Evolutionary conservation across 1,140 invertebrate genomes (phyloP), one percentile per base, ranked within the genome.

Genomic region (Rhynchophorus ferrugineus): DNA sequence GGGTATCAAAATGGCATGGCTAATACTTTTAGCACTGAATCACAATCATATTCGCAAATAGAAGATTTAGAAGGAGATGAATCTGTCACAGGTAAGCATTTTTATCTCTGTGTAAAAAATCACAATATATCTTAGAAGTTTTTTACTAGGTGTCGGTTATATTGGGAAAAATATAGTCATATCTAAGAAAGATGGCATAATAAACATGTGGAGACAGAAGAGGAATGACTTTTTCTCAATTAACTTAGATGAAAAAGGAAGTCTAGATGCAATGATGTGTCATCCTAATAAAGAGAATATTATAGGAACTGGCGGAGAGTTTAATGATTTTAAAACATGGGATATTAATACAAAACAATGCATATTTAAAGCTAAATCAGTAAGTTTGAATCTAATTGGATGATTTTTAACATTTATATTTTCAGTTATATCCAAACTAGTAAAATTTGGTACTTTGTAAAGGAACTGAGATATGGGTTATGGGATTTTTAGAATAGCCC

Each of bases 321-420:
- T 85, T 69, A 84, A 87, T 71, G 78, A 81, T 48, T 65, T 90
- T 9, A 85, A 87, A 71, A 59, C 89, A 33, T 89, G 80, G 77
- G 80, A 90, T 69, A 54, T 89, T 16, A 69, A 74, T 60, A 47
- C 58, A 61, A 65, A 59, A 57, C 54, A 58, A 64, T 66, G 67
- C 71, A 49, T 90, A 84, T 69, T 73, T 66, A 62, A 83, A 83
- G 22, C 89, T 81, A 78, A 88, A 88, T 80, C 68, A 1, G 66
- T 67, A 59, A 61, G 62, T 57, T 20, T 37, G 29, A 17, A 33
- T 13, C 6, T 42, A 7, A 11, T 42, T n/a, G n/a, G n/a, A n/a
- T n/a, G n/a, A n/a, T n/a, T 44, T 24, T n/a, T 7, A 24, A 7
- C 21, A n/a, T 34, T 3, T 14, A 33, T 46, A 24, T 8, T 46